These are phyloP conservation scores for Caiman crocodilus DNA, from an alignment of 2,797 vertebrate genomes.

Conservation along the genomic window DNA sequence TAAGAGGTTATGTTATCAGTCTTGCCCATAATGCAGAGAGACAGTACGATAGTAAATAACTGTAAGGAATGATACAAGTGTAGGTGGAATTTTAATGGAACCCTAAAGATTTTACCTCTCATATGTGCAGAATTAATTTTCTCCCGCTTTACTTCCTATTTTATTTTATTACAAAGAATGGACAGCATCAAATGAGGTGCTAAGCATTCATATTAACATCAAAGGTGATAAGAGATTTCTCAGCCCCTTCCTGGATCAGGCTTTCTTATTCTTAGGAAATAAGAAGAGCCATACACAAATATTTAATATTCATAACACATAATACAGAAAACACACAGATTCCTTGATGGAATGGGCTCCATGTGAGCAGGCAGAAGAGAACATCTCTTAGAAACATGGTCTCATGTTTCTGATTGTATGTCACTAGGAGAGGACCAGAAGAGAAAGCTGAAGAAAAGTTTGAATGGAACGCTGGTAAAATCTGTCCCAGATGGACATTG, in stretches of 20 bases:
- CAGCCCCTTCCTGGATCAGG: background rate
- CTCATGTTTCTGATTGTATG: constrained; percentile 22
- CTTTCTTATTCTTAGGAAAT: constrained; percentile 28
- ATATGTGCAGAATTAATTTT: constrained; percentile 2
- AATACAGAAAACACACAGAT: background rate
- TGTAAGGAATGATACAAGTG: background rate
- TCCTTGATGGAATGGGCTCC: background rate
- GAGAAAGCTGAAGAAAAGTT: background rate
- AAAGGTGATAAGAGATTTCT: background rate
- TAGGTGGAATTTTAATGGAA: constrained; percentile 6
- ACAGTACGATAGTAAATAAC: background rate
- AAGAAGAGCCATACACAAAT: constrained; percentile 31
- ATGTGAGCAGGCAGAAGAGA: constrained; percentile 38
- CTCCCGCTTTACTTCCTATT: background rate
- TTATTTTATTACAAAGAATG: constrained; percentile 30
- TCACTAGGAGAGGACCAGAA: constrained; percentile 29
- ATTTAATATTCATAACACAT: constrained; percentile 39
- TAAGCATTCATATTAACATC: constrained; percentile 22
- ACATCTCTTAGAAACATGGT: constrained; percentile 36
- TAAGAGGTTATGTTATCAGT: fast-evolving
- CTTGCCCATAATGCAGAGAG: background rate
- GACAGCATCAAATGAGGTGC: background rate
- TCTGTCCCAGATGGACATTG: background rate
- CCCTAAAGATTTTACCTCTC: background rate
- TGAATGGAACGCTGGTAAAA: constrained; percentile 29